phyloP scores from a whole-genome alignment of 2,113 vertebrate genomes.

The Grantiella picta region DNA sequence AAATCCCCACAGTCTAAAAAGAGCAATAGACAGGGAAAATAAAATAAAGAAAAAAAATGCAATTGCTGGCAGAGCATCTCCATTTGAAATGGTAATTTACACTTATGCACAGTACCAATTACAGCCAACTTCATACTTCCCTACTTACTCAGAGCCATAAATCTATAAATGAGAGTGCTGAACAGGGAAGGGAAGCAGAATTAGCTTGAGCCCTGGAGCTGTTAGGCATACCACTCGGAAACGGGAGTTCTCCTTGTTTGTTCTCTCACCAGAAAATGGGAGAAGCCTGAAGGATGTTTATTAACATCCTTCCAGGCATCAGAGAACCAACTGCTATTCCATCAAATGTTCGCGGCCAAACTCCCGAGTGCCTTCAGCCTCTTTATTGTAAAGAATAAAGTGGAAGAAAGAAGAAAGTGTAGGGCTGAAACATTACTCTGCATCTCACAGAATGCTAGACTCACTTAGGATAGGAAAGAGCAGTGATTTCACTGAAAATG shows the following conservation, averaged over 20 bases:
- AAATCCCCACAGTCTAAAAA: neutral
- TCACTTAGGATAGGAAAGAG: neutral
- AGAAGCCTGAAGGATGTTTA: neutral
- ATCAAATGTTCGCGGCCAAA: neutral
- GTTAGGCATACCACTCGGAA: neutral
- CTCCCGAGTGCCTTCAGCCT: neutral
- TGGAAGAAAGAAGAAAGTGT: no score
- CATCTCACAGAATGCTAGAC: neutral
- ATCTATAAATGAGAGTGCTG: neutral
- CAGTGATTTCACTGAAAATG: neutral
- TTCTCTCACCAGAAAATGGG: neutral
- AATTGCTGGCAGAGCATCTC: neutral
- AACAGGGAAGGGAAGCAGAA: neutral
- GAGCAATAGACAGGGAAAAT: neutral
- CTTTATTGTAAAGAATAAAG: neutral
- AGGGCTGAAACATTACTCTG: neutral
- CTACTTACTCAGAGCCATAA: constrained; percentile 19
- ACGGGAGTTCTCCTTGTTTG: neutral
- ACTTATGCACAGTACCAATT: constrained; percentile 7
- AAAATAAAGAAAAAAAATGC: neutral
- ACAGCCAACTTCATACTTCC: constrained; percentile 17
- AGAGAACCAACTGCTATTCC: neutral
- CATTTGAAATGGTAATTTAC: constrained; percentile 10
- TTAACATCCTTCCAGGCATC: neutral
- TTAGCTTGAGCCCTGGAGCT: neutral